These are phyloP conservation scores for Alloplasta piceator DNA, from an alignment of 2,888 invertebrate genomes.

Conservation along the genomic window DNA sequence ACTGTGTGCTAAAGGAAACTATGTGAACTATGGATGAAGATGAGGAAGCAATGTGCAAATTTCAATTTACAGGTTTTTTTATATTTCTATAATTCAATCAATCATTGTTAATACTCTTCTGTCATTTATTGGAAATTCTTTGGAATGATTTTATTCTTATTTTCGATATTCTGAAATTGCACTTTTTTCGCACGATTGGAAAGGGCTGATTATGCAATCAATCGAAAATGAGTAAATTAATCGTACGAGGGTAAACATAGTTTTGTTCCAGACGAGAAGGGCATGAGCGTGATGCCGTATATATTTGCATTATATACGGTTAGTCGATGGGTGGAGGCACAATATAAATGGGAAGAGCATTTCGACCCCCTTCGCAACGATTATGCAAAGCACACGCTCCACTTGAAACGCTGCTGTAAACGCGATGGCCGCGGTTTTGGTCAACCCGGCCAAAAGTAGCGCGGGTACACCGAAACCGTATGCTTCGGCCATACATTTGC, in stretches of 20 bases:
- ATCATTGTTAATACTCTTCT: too few relatives aligned
- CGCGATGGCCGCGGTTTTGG: slow-evolving; percentile 21
- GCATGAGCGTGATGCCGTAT: not conserved
- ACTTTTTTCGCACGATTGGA: not conserved
- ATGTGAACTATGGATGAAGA: too few relatives aligned
- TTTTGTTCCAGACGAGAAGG: slow-evolving; percentile 17
- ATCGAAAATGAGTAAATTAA: slow-evolving; percentile 35
- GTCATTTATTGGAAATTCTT: too few relatives aligned
- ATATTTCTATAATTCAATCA: too few relatives aligned
- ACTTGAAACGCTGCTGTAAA: slow-evolving; percentile 43
- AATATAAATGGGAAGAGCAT: slow-evolving; percentile 44
- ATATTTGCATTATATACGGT: slow-evolving; percentile 16
- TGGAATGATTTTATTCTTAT: too few relatives aligned
- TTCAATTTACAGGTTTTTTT: too few relatives aligned
- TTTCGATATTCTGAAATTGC: not conserved
- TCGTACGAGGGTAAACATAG: slow-evolving; percentile 25
- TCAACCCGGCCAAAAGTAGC: slow-evolving; percentile 11
- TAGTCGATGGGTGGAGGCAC: not conserved
- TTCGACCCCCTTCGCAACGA: slow-evolving; percentile 35
- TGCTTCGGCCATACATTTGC: not conserved
- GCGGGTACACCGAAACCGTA: not conserved
- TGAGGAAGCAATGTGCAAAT: too few relatives aligned
- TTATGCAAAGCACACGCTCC: slow-evolving; percentile 44
- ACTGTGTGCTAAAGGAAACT: too few relatives aligned
- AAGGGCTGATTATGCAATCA: slow-evolving; percentile 22